Evolutionary conservation across 2,113 vertebrate genomes (phyloP).

Genomic region (Myodes glareolus): DNA sequence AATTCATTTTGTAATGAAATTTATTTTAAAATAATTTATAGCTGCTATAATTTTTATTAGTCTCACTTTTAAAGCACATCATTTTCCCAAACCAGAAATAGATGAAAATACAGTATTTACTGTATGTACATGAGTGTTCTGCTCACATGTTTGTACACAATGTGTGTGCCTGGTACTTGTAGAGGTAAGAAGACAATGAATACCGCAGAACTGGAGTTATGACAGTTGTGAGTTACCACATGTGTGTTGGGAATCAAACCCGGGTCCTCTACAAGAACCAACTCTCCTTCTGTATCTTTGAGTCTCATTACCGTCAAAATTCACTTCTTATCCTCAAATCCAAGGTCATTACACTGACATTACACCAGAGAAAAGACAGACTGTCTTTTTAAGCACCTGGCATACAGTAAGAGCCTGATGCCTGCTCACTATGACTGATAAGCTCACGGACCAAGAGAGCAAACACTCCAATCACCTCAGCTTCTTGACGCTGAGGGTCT

Average conservation of each 20-base stretch:
- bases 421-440: not conserved
- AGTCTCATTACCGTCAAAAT: not conserved
- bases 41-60: not conserved
- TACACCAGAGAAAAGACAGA: not conserved
- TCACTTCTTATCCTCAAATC: not conserved
- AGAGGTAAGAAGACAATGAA: not conserved
- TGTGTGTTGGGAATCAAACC: not conserved
- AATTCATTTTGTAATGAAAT: not conserved
- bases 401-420: not conserved
- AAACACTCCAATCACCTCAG: constrained; percentile 84
- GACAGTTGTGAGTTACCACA: no score
- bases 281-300: not conserved
- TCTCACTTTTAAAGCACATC: constrained; percentile 55
- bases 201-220: not conserved
- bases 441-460: not conserved
- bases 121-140: not conserved
- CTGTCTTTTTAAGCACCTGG: not conserved
- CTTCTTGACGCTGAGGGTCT: constrained; percentile 84
- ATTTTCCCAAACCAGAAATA: constrained; percentile 44
- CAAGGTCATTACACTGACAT: not conserved
- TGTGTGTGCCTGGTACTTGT: not conserved
- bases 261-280: not conserved
- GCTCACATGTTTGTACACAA: not conserved
- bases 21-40: constrained; percentile 17
- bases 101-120: constrained; percentile 25